These are phyloP conservation scores for Ephestia elutella DNA, from an alignment of 1,140 invertebrate species.

Conservation along the genomic window DNA sequence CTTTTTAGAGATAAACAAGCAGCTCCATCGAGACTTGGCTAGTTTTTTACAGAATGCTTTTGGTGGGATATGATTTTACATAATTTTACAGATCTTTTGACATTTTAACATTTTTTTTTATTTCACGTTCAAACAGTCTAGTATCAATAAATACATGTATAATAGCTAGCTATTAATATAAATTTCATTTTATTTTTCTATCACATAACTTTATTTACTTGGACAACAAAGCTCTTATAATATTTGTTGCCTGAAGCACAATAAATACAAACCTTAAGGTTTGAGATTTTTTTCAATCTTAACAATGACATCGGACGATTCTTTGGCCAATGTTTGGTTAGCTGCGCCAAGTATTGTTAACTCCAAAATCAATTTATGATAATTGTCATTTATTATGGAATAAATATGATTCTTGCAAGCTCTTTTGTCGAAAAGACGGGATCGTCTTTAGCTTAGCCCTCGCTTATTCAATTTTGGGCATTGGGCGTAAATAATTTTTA, in stretches of 20 bases:
- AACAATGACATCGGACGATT: slow-evolving; percentile 49
- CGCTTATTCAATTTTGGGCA: slow-evolving; percentile 40
- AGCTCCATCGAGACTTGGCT: too few species aligned
- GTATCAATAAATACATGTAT: too few species aligned
- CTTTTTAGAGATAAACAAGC: too few species aligned
- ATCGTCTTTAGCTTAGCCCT: slow-evolving; percentile 25
- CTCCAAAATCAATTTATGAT: slow-evolving; percentile 67
- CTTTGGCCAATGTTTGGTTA: slow-evolving; percentile 72
- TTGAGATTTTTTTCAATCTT: slow-evolving; percentile 16
- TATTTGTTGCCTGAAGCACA: slow-evolving; percentile 18
- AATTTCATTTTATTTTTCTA: slow-evolving; percentile 1
- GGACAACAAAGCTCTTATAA: slow-evolving; percentile 13
- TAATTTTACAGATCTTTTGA: too few species aligned
- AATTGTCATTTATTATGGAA: slow-evolving; percentile 75
- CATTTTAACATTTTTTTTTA: too few species aligned
- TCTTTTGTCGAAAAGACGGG: slow-evolving; percentile 55
- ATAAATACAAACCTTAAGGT: slow-evolving; percentile 13
- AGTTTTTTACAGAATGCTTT: too few species aligned
- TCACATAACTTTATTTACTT: slow-evolving; percentile 14
- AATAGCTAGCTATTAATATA: neutral
- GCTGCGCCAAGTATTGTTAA: slow-evolving; percentile 56
- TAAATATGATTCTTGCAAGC: slow-evolving; percentile 65
- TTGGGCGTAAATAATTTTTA: slow-evolving; percentile 57
- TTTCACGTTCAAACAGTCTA: too few species aligned
- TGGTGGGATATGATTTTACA: too few species aligned